A percentile compares a stretch with the other conserved stretches of the same genome.
These are phyloP conservation scores for Colletes collaris DNA, from an alignment of 2,888 invertebrate genomes.

Conservation along the genomic window DNA sequence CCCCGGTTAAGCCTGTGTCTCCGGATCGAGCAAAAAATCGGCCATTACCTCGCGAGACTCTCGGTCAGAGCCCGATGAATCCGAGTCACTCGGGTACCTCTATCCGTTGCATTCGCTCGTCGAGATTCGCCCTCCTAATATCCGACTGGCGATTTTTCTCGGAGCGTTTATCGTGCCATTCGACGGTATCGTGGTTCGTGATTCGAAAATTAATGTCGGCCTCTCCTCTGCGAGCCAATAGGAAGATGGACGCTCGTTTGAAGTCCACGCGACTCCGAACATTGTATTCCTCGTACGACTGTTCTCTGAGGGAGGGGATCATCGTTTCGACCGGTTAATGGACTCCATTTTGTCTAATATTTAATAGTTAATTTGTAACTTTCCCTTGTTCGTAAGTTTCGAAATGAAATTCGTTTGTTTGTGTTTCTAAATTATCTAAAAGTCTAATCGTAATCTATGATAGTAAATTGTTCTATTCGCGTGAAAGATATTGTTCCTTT, in stretches of 20 bases:
- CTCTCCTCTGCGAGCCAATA: neutral
- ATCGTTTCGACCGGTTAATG: neutral
- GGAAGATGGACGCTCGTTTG: too few relatives aligned
- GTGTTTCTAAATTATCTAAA: too few relatives aligned
- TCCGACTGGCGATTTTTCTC: constrained; percentile 22
- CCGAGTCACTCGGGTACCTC: constrained; percentile 61
- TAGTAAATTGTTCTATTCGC: too few relatives aligned
- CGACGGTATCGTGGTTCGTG: neutral
- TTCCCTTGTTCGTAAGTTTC: too few relatives aligned
- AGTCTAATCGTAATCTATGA: too few relatives aligned
- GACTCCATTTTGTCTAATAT: neutral
- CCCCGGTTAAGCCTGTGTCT: constrained; percentile 76
- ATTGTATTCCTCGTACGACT: neutral
- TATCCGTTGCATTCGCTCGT: constrained; percentile 47
- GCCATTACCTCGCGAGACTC: constrained; percentile 74
- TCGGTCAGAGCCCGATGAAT: constrained; percentile 64
- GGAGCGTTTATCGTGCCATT: constrained; percentile 7
- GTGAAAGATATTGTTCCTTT: neutral
- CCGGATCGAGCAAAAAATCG: constrained; percentile 77
- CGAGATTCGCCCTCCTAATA: constrained; percentile 32
- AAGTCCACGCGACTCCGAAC: too few relatives aligned
- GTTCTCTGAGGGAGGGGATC: neutral
- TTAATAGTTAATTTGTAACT: too few relatives aligned
- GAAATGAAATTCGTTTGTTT: too few relatives aligned
- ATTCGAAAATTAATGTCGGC: neutral